These are phyloP conservation scores for Hippocampus comes DNA, from an alignment of 2,113 vertebrate species.

Conservation along the genomic window DNA sequence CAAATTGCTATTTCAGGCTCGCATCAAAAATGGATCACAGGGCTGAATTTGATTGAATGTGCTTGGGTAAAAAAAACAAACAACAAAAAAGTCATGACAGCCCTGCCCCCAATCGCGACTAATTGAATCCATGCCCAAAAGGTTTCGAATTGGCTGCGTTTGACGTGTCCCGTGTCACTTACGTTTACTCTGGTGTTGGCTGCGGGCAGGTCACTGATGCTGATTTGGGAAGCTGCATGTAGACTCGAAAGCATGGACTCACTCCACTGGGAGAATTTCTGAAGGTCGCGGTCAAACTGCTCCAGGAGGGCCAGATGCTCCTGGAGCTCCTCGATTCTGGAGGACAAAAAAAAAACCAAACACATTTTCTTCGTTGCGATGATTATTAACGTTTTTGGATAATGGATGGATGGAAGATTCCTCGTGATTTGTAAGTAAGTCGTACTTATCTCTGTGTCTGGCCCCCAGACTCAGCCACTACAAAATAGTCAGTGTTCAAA, in stretches of 20 bases:
- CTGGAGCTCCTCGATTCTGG: slow-evolving; percentile 80
- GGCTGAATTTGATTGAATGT: neutral
- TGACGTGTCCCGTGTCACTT: slow-evolving; percentile 17
- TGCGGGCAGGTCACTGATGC: slow-evolving; percentile 72
- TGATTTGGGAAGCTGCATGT: slow-evolving; percentile 80
- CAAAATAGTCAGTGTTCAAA: no score
- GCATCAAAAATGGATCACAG: neutral
- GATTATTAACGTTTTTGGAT: neutral
- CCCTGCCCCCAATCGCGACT: no score
- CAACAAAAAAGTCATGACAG: no score
- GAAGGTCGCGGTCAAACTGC: slow-evolving; percentile 82
- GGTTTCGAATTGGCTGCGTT: no score
- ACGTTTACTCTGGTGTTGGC: slow-evolving; percentile 80
- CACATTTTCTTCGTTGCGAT: neutral
- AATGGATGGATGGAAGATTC: neutral
- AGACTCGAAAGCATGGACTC: slow-evolving; percentile 82
- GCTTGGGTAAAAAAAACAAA: no score
- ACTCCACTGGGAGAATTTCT: slow-evolving; percentile 87
- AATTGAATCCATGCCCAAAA: no score
- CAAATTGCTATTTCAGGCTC: no score
- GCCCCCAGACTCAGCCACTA: no score
- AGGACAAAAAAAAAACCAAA: slow-evolving; percentile 6
- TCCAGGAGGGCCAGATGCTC: slow-evolving; percentile 77
- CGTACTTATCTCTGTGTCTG: no score
- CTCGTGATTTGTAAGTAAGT: no score